These are phyloP conservation scores for Malurus leucopterus DNA, from an alignment of 2,797 vertebrate species.

Conservation along the genomic window DNA sequence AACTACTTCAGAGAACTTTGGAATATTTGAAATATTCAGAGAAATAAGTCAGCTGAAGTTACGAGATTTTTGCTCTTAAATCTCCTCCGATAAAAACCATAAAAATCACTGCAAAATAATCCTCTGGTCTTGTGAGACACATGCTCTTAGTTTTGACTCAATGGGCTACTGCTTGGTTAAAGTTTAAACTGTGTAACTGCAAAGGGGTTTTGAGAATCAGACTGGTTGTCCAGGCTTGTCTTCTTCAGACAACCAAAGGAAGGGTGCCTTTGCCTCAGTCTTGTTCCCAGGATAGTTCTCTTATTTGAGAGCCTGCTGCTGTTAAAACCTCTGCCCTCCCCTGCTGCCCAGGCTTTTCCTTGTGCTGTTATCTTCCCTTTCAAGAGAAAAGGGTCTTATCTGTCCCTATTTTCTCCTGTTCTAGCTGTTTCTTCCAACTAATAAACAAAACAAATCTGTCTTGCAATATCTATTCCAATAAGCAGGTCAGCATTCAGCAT, in stretches of 20 bases:
- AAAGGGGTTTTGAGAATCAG: not conserved
- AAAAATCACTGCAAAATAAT: not conserved
- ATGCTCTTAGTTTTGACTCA: not conserved
- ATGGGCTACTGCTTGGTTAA: not conserved
- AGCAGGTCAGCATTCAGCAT: not conserved
- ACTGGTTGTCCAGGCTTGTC: not conserved
- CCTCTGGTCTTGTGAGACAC: not conserved
- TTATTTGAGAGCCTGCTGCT: not conserved
- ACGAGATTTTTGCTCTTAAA: not conserved
- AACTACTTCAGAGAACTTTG: not conserved
- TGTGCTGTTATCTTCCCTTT: not conserved
- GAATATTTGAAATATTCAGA: not conserved
- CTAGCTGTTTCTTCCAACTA: not conserved
- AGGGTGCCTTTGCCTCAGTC: not conserved
- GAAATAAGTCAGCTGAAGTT: not conserved
- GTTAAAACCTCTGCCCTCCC: not conserved
- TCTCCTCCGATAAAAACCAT: not conserved
- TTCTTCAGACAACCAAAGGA: not conserved
- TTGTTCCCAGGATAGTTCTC: not conserved
- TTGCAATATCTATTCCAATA: not conserved
- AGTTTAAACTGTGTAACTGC: not conserved
- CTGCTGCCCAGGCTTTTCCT: not conserved
- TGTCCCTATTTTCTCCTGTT: not conserved
- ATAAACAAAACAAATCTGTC: not conserved
- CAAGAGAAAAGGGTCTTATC: not conserved